Evolutionary conservation across 2,888 invertebrate genomes (phyloP).

Genomic region (Nasonia oneida): DNA sequence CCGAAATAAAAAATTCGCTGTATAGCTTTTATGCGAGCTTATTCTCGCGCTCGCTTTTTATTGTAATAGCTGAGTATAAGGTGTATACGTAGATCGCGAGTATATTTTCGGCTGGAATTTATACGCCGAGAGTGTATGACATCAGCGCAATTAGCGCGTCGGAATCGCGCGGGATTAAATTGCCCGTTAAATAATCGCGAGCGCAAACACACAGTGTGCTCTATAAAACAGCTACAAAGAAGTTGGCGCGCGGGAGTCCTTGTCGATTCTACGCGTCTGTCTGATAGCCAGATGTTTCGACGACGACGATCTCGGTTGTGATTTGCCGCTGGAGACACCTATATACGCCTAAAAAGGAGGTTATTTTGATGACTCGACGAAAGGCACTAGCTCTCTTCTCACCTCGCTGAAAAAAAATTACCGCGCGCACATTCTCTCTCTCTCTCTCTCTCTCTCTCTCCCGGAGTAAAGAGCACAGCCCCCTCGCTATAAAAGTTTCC

Average conservation of each 20-base stretch:
- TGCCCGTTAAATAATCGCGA: neutral
- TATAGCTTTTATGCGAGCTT: conserved; percentile 24
- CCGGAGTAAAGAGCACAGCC: neutral
- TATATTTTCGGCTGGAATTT: neutral
- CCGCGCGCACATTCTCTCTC: too few species aligned
- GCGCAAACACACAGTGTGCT: neutral
- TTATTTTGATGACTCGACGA: too few species aligned
- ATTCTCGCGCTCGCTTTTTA: neutral
- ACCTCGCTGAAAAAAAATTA: too few species aligned
- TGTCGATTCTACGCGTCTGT: too few species aligned
- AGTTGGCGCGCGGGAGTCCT: too few species aligned
- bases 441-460: neutral
- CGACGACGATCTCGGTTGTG: too few species aligned
- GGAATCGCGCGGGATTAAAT: neutral
- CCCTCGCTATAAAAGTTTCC: neutral
- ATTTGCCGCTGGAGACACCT: too few species aligned
- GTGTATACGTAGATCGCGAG: too few species aligned
- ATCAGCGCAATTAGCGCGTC: neutral
- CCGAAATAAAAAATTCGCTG: conserved; percentile 55
- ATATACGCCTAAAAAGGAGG: too few species aligned
- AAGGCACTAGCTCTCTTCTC: neutral
- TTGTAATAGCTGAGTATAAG: neutral
- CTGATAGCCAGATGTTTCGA: too few species aligned
- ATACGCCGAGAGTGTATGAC: neutral
- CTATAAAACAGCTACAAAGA: too few species aligned